phyloP scores from a whole-genome alignment of 2,113 vertebrate genomes.

The Oncorhynchus nerka region DNA sequence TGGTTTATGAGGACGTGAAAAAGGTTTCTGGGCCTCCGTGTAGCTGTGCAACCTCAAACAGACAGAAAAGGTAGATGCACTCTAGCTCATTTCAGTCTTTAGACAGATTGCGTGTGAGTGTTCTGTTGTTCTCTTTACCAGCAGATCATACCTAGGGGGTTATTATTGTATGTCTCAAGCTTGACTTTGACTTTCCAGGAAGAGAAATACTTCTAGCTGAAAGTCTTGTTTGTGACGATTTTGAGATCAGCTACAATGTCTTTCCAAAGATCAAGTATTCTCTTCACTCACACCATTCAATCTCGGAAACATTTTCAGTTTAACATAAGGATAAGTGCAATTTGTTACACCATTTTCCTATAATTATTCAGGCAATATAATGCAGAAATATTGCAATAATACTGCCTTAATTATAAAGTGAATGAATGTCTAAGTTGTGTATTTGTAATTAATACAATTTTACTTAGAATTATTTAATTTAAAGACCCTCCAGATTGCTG shows the following conservation, averaged over 20 bases:
- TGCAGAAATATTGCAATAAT: neutral
- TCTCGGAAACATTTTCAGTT: neutral
- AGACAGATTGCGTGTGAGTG: neutral
- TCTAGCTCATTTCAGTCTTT: neutral
- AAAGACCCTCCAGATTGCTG: neutral
- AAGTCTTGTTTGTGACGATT: neutral
- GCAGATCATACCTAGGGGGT: neutral
- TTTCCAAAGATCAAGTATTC: neutral
- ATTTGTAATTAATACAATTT: neutral
- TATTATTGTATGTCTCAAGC: neutral
- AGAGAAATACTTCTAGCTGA: too few relatives aligned
- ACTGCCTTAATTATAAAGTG: too few relatives aligned
- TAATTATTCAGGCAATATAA: neutral
- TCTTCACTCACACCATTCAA: neutral
- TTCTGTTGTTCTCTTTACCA: neutral
- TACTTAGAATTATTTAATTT: neutral
- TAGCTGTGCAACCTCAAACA: neutral
- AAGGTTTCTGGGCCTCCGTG: neutral
- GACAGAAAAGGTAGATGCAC: neutral
- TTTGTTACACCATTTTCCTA: neutral
- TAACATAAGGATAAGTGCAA: conserved; percentile 1
- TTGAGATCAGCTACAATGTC: neutral
- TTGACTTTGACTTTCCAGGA: neutral
- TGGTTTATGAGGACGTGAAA: neutral
- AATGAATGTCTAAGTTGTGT: too few relatives aligned